Percentiles rank a stretch among this genome's conserved stretches.
Evolutionary conservation across 2,888 invertebrate genomes (phyloP).

Genomic region (Agonopterix subpropinquella): DNA sequence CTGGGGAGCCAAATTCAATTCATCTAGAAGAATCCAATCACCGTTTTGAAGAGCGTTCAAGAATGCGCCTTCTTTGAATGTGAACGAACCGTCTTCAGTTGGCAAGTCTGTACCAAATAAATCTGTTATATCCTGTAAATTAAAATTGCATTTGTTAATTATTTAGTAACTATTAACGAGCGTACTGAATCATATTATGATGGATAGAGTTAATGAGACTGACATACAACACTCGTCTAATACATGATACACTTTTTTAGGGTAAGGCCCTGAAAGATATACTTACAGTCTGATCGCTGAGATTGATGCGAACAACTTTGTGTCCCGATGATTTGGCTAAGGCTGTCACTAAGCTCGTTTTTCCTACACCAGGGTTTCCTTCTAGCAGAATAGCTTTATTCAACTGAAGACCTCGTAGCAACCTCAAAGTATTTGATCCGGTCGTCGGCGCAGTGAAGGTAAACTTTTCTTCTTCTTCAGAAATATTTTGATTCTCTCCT

Average conservation of each 20-base stretch:
- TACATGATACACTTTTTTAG: too few species aligned
- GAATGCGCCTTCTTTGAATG: constrained; percentile 97
- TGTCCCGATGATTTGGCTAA: constrained; percentile 90
- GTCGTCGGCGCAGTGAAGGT: constrained; percentile 87
- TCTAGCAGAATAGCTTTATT: constrained; percentile 96
- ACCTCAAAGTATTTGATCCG: constrained; percentile 85
- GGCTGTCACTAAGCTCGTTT: constrained; percentile 95
- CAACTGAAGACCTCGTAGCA: constrained; percentile 92
- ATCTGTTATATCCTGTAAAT: constrained; percentile 91
- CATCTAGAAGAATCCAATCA: constrained; percentile 98
- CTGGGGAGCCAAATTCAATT: constrained; percentile 98
- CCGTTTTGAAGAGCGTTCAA: constrained; percentile 93
- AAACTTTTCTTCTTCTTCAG: constrained; percentile 64
- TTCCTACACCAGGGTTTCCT: constrained; percentile 98
- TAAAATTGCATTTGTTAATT: not conserved
- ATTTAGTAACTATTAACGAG: too few species aligned
- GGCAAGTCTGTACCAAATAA: constrained; percentile 99
- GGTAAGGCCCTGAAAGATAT: not conserved
- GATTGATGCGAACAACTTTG: constrained; percentile 92
- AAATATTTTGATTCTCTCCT: constrained; percentile 45
- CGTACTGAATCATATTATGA: too few species aligned
- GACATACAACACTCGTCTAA: too few species aligned
- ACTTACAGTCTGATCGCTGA: constrained; percentile 97
- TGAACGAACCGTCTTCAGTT: constrained; percentile 94
- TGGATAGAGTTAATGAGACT: too few species aligned